Conservation (phyloP, 2,797 vertebrate species). For the Chelon auratus region DNA sequence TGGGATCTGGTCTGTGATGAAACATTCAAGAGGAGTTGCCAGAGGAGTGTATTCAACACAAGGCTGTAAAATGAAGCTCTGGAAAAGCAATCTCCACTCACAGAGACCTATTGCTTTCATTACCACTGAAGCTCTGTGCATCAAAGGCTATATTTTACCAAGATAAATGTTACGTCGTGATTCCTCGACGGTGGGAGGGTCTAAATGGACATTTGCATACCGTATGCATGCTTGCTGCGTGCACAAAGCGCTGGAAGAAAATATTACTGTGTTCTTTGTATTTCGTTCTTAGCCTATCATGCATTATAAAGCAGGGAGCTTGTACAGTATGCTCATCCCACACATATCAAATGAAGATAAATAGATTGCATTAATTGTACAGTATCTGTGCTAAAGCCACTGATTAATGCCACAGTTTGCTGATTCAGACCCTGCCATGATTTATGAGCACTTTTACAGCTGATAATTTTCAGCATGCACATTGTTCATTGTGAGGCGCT, state of each 20-base stretch:
- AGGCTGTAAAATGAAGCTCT: constrained; percentile 80
- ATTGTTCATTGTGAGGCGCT: constrained; percentile 55
- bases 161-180: constrained; percentile 65
- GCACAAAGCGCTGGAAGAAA: constrained; percentile 46
- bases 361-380: constrained; percentile 77
- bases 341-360: constrained; percentile 72
- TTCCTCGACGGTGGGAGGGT: constrained; percentile 53
- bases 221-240: constrained; percentile 24
- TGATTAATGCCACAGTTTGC: constrained; percentile 76
- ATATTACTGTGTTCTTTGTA: constrained; percentile 40
- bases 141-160: constrained; percentile 77
- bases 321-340: constrained; percentile 47
- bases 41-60: constrained; percentile 76
- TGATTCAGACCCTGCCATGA: constrained; percentile 68
- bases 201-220: constrained; percentile 67
- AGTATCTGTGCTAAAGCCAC: constrained; percentile 66
- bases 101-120: constrained; percentile 81
- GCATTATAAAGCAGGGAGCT: constrained; percentile 32
- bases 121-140: constrained; percentile 62
- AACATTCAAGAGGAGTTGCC: constrained; percentile 82
- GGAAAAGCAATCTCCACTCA: constrained; percentile 81
- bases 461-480: constrained; percentile 67
- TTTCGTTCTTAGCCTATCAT: constrained; percentile 36
- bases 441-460: constrained; percentile 78
- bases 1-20: constrained; percentile 82